Evolutionary conservation across 2,113 vertebrate species (phyloP), one percentile per base, ranked within the genome.

Genomic region (Brevimyrus niger): DNA sequence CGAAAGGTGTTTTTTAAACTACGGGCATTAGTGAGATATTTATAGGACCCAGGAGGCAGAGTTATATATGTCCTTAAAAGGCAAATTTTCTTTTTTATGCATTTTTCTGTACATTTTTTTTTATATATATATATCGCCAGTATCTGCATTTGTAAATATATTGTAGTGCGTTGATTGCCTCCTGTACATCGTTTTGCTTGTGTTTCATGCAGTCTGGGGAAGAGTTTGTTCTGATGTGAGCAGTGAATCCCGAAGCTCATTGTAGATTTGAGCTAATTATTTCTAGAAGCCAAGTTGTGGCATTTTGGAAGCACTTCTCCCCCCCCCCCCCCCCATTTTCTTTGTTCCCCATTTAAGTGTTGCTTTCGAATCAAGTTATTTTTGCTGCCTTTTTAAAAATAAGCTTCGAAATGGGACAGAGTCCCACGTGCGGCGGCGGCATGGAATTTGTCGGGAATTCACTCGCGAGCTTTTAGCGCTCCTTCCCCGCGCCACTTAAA

Each of bases 21-120:
- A 89, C 6, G 94, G 94, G 95, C 95, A 95, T 96, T 96, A 96
- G 94, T 92, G 86, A 90, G 86, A 94, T 95, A 96, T 95, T 95
- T 95, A 96, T 95, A 96, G 94, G 80, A 93, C 92, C 92, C 91
- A 92, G 84, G 92, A 91, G 84, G 88, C 84, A 90, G 46, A 85
- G 90, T 92, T 92, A 89, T 90, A 92, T 91, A 58, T 90, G 65
- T 87, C 65, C 89, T 86, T 88, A n/a, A 91, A 51, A 85, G 90
- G 90, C 87, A 89, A 42, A 86, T 94, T 87, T 46, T 90, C 88
- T 90, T 86, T 87, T 85, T 61, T 69, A 51, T 90, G 89, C 89
- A 86, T 50, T 86, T 61, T 61, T 88, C 44, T 90, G 87, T 90
- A 89, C 91, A 90, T 11, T n/a, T 87, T 19, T 91, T 89, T 93